These are phyloP conservation scores for rat (Rattus norvegicus) DNA, from an alignment of 2,113 vertebrate genomes.

Conservation along the genomic window GRCr8 NC_086031.1:63566501-63567000, in stretches of 20 bases:
- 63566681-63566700: not conserved
- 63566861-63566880: not conserved
- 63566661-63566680: not conserved
- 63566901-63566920: not conserved
- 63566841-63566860: not conserved
- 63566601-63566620: not conserved
- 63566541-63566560: not conserved
- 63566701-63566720: not conserved
- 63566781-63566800: not conserved
- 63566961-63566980: not conserved
- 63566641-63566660: not conserved
- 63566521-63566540: slow-evolving; percentile 41
- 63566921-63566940: not conserved
- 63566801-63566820: not conserved
- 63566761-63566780: not conserved
- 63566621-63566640: not conserved
- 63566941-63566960: not conserved
- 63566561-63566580: not conserved
- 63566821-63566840: not conserved
- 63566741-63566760: not conserved
- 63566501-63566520: not conserved
- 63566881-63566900: not conserved
- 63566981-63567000: not conserved
- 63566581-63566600: not conserved
- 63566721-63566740: not conserved